Evolutionary conservation across 2,113 vertebrate genomes (phyloP).

Genomic region (Malurus elegans): DNA sequence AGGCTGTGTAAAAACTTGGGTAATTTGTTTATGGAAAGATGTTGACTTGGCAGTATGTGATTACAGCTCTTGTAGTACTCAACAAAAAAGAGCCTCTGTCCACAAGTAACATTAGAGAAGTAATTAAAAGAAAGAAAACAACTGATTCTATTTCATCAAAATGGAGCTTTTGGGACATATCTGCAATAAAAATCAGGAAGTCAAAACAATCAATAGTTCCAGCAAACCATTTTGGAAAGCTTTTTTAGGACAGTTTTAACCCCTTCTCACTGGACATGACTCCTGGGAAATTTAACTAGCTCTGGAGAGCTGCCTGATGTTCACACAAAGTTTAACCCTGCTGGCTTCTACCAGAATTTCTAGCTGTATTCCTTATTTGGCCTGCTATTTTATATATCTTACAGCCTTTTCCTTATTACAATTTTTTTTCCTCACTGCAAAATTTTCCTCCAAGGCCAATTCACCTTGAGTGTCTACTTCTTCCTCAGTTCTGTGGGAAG

Average conservation of each 20-base stretch:
- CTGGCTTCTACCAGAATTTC: background rate
- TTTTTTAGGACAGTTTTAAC: background rate
- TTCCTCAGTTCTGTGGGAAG: background rate
- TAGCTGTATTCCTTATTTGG: background rate
- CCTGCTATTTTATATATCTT: background rate
- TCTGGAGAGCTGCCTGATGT: background rate
- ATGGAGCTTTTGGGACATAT: background rate
- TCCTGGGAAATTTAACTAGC: background rate
- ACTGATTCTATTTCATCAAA: background rate
- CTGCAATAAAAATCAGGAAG: background rate
- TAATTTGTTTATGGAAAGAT: background rate
- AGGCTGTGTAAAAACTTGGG: background rate
- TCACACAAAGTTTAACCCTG: background rate
- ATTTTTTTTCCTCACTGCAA: background rate
- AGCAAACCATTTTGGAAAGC: background rate
- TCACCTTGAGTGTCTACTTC: background rate
- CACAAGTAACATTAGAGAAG: background rate
- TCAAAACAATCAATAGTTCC: background rate
- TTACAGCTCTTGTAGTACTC: background rate
- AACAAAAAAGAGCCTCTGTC: background rate
- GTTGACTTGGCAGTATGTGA: background rate
- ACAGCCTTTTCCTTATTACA: background rate
- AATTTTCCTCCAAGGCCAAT: background rate
- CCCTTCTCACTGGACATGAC: background rate
- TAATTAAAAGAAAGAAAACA: background rate